Conservation (phyloP, 53 echinoderm and acorn worm genomes). For the Luidia sarsii region DNA sequence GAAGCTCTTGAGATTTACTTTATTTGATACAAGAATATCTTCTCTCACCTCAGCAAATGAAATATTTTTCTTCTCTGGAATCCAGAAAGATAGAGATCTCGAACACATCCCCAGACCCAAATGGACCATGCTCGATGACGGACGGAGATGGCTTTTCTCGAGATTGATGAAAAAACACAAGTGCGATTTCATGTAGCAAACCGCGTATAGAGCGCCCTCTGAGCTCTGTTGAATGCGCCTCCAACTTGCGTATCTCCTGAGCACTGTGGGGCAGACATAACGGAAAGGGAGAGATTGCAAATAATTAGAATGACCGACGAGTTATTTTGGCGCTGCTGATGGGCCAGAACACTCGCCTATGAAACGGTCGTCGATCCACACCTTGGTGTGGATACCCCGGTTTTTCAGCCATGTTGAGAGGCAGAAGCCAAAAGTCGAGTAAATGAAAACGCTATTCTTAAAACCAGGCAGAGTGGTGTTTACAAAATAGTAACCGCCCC, state of each 20-base stretch:
- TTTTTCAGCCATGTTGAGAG: too few species aligned
- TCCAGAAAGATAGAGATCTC: constrained; percentile 21
- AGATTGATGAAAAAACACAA: constrained; percentile 19
- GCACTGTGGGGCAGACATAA: too few species aligned
- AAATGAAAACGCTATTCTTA: not conserved
- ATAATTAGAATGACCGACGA: too few species aligned
- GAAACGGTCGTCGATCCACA: too few species aligned
- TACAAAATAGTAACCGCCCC: constrained; percentile 3
- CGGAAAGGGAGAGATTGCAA: too few species aligned
- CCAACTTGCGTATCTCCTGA: not conserved
- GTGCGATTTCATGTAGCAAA: constrained; percentile 14
- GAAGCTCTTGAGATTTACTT: not conserved
- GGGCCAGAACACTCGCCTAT: too few species aligned
- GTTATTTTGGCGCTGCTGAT: too few species aligned
- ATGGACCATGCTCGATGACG: constrained; percentile 8
- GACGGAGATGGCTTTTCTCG: constrained; percentile 15
- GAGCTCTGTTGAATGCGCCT: not conserved
- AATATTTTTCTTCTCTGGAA: constrained; percentile 6
- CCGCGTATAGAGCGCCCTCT: constrained; percentile 5
- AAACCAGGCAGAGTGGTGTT: not conserved
- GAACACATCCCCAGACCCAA: constrained; percentile 22
- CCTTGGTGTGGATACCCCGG: too few species aligned
- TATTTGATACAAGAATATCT: not conserved
- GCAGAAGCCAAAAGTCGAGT: not conserved
- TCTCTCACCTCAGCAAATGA: constrained; percentile 23